Evolutionary conservation across 2,113 vertebrate species (phyloP).

Genomic region (Brienomyrus longianalis): DNA sequence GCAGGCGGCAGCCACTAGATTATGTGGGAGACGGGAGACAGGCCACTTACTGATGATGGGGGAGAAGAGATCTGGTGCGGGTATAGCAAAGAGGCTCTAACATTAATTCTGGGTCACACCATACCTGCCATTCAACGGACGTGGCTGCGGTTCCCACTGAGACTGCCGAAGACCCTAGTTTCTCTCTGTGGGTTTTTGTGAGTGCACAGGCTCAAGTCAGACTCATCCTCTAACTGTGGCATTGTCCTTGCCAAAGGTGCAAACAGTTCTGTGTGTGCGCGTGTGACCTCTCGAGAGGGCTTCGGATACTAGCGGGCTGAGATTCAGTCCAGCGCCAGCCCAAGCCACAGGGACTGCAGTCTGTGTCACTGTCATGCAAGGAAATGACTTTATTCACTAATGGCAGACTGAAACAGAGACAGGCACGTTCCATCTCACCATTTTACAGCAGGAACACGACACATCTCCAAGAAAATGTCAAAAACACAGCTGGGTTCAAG

Average conservation of each 20-base stretch:
- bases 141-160: neutral
- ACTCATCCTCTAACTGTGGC: neutral
- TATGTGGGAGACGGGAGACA: neutral
- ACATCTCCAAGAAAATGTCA: neutral
- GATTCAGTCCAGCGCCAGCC: neutral
- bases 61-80: neutral
- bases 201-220: neutral
- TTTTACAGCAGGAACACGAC: neutral
- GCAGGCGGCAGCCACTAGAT: neutral
- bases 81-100: neutral
- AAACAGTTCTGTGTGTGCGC: neutral
- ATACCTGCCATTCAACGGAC: neutral
- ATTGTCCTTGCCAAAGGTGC: constrained; percentile 6
- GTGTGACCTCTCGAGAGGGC: neutral
- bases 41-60: neutral
- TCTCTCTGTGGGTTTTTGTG: neutral
- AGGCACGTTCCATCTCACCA: neutral
- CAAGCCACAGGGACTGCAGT: neutral
- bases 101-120: neutral
- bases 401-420: neutral
- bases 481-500: neutral
- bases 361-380: neutral
- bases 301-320: neutral
- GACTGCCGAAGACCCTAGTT: neutral
- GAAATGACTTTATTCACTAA: neutral